Evolutionary conservation across 1,140 invertebrate species (phyloP), one percentile per base, ranked within the genome.

Genomic region (Heliconius eleuchia): DNA sequence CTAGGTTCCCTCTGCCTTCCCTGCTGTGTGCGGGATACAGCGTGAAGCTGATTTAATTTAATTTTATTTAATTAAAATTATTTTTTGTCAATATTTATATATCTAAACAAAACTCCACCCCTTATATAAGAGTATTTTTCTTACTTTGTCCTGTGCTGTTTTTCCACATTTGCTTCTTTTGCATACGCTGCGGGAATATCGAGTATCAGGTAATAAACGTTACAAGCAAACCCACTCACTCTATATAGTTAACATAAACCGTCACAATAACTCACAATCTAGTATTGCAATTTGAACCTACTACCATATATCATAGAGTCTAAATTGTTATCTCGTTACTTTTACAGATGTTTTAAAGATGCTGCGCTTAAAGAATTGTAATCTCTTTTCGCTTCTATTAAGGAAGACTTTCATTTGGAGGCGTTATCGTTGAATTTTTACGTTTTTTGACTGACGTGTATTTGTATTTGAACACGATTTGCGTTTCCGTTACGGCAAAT

Each of bases 191-290:
- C 73, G 74, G 79, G 79, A 80, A 80, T 80, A 80, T 80, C 74
- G 71, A 19, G 30, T 76, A 72, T 73, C 74, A 60, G 34, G 46
- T 71, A 83, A 88, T 85, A 80, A 84, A 89, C 82, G 88, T 81
- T 88, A 89, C 89, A 91, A 87, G 86, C 80, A 87, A 88, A 90
- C 81, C 76, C 86, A 87, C 89, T 88, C 85, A 84, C 76, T 71
- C 73, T 74, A 57, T 77, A 76, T 73, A 80, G 66, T 72, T 50
- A 76, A 76, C 66, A 39, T 52, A 18, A 66, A 30, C 16, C 60
- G 60, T 66, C 60, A 27, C 23, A 27, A 27, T 66, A 30, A 27
- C 60, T 66, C 11, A 66, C 23, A 5, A 11, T 30, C 3, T 1
- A 6, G 27, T 66, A 66, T 30, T 13, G 1, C 23, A 30, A 66